phyloP scores from a whole-genome alignment of 2,888 invertebrate genomes.

The Spisula solida region DNA sequence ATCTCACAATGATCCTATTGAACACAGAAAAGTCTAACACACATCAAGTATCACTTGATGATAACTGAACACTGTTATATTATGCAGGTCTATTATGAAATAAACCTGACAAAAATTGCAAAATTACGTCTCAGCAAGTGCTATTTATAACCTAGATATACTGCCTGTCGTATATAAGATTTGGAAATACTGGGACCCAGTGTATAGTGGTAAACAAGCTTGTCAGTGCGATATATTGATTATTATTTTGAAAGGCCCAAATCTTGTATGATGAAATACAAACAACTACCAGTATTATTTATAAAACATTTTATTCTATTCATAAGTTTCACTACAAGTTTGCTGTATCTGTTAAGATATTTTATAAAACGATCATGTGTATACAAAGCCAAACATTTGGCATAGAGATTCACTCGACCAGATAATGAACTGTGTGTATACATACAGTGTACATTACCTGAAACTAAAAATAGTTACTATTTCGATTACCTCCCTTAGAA shows the following conservation, averaged over 20 bases:
- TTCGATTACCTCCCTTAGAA: conserved; percentile 22
- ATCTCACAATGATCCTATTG: not conserved
- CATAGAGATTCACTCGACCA: not conserved
- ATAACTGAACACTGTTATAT: not conserved
- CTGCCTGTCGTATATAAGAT: not conserved
- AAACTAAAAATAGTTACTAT: not conserved
- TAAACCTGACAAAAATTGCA: not conserved
- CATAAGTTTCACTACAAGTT: too few species aligned
- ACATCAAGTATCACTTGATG: not conserved
- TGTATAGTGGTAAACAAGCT: conserved; percentile 12
- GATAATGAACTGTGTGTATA: not conserved
- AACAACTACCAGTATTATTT: not conserved
- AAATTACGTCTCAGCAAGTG: not conserved
- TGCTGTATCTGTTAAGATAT: too few species aligned
- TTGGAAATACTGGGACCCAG: not conserved
- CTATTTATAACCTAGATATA: conserved; percentile 7
- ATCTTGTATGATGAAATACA: not conserved
- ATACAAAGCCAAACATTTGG: not conserved
- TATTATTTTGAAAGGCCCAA: conserved; percentile 1
- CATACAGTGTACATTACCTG: not conserved
- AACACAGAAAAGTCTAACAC: not conserved
- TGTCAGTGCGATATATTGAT: conserved; percentile 1
- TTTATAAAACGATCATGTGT: not conserved
- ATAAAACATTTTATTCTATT: not conserved
- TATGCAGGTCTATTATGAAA: not conserved